A percentile compares a stretch with the other conserved stretches of the same genome.
These are phyloP conservation scores for Megatriorchis doriae DNA, from an alignment of 2,113 vertebrate species.

Conservation along the genomic window DNA sequence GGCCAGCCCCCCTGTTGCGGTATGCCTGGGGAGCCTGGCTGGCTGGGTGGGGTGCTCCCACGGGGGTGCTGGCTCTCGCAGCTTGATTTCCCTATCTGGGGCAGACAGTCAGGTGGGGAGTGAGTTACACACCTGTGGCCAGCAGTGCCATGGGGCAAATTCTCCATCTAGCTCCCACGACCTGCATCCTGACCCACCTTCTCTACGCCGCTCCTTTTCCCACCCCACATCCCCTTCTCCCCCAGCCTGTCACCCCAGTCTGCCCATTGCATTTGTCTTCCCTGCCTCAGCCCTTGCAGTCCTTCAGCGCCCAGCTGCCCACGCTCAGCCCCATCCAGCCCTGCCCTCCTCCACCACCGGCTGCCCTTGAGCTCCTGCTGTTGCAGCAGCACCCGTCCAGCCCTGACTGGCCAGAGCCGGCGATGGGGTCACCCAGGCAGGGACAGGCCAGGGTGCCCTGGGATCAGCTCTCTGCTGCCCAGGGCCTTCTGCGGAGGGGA, in stretches of 20 bases:
- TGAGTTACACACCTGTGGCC: background rate
- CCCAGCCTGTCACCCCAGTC: fast-evolving
- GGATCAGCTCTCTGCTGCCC: background rate
- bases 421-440: background rate
- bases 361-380: background rate
- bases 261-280: fast-evolving
- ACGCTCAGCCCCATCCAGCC: background rate
- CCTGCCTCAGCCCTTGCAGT: background rate
- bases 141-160: background rate
- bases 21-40: background rate
- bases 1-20: background rate
- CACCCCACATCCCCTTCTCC: background rate
- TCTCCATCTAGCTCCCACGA: background rate
- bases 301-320: background rate
- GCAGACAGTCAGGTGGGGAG: background rate
- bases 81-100: background rate
- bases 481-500: background rate
- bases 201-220: background rate
- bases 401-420: background rate
- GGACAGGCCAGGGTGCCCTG: background rate
- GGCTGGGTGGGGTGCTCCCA: background rate
- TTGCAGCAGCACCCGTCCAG: background rate
- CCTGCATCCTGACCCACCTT: background rate
- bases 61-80: background rate
- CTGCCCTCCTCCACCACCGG: background rate